phyloP scores from a whole-genome alignment of 2,888 invertebrate species.

The Rapana venosa region DNA sequence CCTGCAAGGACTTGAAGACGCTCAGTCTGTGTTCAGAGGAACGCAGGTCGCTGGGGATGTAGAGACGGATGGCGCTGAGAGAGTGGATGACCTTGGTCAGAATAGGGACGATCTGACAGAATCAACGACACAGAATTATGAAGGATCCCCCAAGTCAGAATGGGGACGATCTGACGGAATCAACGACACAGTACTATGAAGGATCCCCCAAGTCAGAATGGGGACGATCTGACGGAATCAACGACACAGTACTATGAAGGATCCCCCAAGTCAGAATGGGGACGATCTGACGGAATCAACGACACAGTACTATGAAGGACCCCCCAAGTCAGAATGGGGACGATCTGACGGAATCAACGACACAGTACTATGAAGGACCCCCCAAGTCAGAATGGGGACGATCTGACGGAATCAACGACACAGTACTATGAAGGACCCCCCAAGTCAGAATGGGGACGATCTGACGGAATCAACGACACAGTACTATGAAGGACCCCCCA shows the following conservation, averaged over 20 bases:
- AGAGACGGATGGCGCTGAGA: slow-evolving; percentile 92
- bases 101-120: slow-evolving; percentile 85
- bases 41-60: slow-evolving; percentile 93
- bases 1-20: slow-evolving; percentile 82
- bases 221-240: slow-evolving; percentile 83
- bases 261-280: slow-evolving; percentile 86
- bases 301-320: too few species aligned
- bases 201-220: slow-evolving; percentile 83
- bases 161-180: slow-evolving; percentile 83
- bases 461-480: slow-evolving; percentile 55
- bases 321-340: slow-evolving; percentile 89
- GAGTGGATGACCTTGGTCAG: slow-evolving; percentile 87
- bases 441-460: slow-evolving; percentile 90
- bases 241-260: too few species aligned
- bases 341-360: slow-evolving; percentile 76
- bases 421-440: too few species aligned
- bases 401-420: slow-evolving; percentile 65
- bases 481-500: too few species aligned
- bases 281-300: slow-evolving; percentile 80
- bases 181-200: too few species aligned
- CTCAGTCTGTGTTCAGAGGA: slow-evolving; percentile 90
- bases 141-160: too few species aligned
- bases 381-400: slow-evolving; percentile 90
- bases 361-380: too few species aligned
- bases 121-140: too few species aligned